Evolutionary conservation across 2,797 vertebrate genomes (phyloP).

Genomic region (Coreius guichenoti): DNA sequence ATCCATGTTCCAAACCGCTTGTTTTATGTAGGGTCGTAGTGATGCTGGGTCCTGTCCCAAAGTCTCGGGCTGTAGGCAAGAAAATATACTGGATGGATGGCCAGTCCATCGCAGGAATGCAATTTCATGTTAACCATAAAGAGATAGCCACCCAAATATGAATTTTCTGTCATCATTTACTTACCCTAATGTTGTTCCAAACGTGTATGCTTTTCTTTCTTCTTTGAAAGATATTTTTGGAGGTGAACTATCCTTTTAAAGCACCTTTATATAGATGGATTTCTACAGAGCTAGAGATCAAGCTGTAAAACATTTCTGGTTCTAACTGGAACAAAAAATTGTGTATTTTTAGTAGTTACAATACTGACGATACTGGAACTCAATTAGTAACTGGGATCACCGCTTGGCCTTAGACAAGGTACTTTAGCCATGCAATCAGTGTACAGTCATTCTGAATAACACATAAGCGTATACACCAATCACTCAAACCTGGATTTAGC

Average conservation of each 20-base stretch:
- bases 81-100: not conserved
- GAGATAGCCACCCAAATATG: not conserved
- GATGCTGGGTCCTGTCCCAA: not conserved
- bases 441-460: conserved; percentile 5
- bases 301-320: not conserved
- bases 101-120: not conserved
- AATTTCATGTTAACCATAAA: not conserved
- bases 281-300: not conserved
- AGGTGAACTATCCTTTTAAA: not conserved
- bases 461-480: conserved; percentile 19
- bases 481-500: conserved; percentile 40
- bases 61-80: not conserved
- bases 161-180: not conserved
- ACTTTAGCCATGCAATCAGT: conserved; percentile 6
- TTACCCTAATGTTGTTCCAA: not conserved
- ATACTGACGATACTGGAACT: not conserved
- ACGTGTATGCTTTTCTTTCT: not conserved
- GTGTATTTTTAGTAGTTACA: not conserved
- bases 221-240: not conserved
- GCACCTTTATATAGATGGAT: not conserved
- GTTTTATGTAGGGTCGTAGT: not conserved
- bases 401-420: not conserved
- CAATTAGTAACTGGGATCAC: not conserved
- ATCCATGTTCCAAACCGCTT: not conserved
- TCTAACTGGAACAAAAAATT: not conserved